Conservation (phyloP, 2,113 vertebrate species). For the Oenanthe melanoleuca region DNA sequence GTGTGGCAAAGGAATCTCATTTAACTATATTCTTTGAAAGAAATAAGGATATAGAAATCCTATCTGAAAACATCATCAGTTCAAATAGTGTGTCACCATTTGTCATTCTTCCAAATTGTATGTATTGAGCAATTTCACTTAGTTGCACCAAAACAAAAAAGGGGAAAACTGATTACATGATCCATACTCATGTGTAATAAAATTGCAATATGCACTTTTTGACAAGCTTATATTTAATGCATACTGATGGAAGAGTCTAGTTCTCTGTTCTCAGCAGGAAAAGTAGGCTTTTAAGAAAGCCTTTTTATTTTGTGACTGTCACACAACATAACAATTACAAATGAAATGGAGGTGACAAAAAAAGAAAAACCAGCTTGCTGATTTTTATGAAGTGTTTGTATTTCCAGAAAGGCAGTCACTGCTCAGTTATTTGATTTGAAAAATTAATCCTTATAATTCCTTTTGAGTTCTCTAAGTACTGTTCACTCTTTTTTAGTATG, state of each 20-base stretch:
- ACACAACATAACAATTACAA: conserved; percentile 67
- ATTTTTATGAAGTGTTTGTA: conserved; percentile 50
- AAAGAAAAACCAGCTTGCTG: conserved; percentile 23
- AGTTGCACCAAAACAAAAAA: conserved; percentile 62
- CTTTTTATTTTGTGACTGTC: conserved; percentile 67
- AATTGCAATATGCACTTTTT: conserved; percentile 54
- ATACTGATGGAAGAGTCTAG: conserved; percentile 62
- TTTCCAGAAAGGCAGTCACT: conserved; percentile 46
- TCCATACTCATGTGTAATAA: conserved; percentile 64
- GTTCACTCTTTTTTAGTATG: conserved; percentile 49
- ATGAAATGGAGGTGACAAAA: conserved; percentile 48
- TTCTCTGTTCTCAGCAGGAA: conserved; percentile 56
- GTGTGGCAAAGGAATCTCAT: not conserved
- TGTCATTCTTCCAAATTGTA: conserved; percentile 52
- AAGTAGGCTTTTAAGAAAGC: conserved; percentile 40
- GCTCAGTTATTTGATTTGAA: conserved; percentile 64
- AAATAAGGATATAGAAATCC: conserved; percentile 17
- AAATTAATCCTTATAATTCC: conserved; percentile 66
- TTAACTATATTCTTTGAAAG: not conserved
- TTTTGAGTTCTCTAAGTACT: conserved; percentile 65
- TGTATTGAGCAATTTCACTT: conserved; percentile 58
- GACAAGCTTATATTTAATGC: conserved; percentile 68
- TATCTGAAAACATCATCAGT: conserved; percentile 44
- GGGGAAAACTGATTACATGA: conserved; percentile 61
- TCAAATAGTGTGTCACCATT: conserved; percentile 13